phyloP scores from a whole-genome alignment of 2,888 invertebrate species.

The Pachymerium ferrugineum region DNA sequence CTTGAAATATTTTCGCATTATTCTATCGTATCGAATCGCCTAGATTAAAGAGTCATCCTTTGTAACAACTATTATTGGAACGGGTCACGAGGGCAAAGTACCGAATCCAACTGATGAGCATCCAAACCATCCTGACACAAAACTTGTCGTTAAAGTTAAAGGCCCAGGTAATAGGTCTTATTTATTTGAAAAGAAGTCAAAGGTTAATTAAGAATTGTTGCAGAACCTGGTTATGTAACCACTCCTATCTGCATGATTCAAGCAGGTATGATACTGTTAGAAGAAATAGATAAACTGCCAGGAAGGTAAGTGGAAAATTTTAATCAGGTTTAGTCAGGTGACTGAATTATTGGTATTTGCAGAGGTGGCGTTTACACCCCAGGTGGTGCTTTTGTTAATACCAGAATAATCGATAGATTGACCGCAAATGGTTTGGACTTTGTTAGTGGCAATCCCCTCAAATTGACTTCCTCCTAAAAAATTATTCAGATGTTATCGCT shows the following conservation, averaged over 20 bases:
- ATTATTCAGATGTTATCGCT: no score
- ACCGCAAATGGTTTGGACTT: constrained; percentile 56
- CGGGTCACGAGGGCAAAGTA: constrained; percentile 68
- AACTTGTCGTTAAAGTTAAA: constrained; percentile 59
- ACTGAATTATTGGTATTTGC: constrained; percentile 41
- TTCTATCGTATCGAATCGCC: neutral
- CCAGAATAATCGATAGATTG: constrained; percentile 68
- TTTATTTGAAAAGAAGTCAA: neutral
- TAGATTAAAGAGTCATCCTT: constrained; percentile 59
- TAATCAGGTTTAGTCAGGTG: neutral
- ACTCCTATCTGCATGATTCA: constrained; percentile 68
- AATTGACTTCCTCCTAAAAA: neutral
- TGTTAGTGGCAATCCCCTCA: neutral
- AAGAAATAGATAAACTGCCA: constrained; percentile 71
- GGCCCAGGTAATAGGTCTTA: constrained; percentile 49
- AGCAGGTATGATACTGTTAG: constrained; percentile 67
- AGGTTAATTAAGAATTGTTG: constrained; percentile 28
- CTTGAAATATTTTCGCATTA: constrained; percentile 40
- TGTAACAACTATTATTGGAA: constrained; percentile 52
- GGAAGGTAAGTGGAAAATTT: constrained; percentile 53
- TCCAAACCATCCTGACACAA: constrained; percentile 58
- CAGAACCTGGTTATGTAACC: constrained; percentile 75
- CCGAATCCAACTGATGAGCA: constrained; percentile 56
- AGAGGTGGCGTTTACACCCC: constrained; percentile 84
- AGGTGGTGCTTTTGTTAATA: constrained; percentile 76